Evolutionary conservation across 2,113 vertebrate genomes (phyloP).

Genomic region (Semicossyphus pulcher): DNA sequence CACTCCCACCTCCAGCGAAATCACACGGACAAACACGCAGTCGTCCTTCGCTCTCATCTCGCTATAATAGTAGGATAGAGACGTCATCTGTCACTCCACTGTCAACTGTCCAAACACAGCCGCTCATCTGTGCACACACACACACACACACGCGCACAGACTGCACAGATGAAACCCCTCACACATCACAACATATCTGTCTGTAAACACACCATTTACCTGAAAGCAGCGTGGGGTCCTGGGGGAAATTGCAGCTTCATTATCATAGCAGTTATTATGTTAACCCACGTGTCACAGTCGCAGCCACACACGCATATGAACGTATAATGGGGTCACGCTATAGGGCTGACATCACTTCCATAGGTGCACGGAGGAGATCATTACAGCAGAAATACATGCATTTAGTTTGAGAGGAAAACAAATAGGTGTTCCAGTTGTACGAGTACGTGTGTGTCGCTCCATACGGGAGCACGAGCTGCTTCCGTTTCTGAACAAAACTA

Average conservation of each 20-base stretch:
- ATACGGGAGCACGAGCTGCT: not conserved
- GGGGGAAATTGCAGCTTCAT: constrained; percentile 71
- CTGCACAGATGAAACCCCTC: constrained; percentile 1
- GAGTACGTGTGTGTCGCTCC: constrained; percentile 2
- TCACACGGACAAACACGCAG: constrained; percentile 67
- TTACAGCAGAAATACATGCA: constrained; percentile 37
- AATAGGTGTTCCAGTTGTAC: not conserved
- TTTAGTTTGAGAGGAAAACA: constrained; percentile 26
- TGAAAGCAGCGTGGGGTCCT: constrained; percentile 66
- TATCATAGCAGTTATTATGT: constrained; percentile 78
- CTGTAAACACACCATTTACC: constrained; percentile 80
- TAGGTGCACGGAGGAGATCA: constrained; percentile 35
- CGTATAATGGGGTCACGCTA: constrained; percentile 33
- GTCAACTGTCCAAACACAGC: constrained; percentile 70
- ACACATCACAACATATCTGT: constrained; percentile 38
- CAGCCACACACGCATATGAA: constrained; percentile 27
- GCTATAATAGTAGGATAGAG: constrained; percentile 71
- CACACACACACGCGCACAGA: not conserved
- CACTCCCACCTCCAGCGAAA: constrained; percentile 63
- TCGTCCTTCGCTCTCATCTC: constrained; percentile 66
- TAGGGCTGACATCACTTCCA: constrained; percentile 40
- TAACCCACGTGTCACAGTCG: constrained; percentile 66
- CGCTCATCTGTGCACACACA: constrained; percentile 55
- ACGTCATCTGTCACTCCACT: constrained; percentile 71
- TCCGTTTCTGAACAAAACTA: constrained; percentile 23